Evolutionary conservation across 2,797 vertebrate species (phyloP).

Genomic region (Myoxocephalus aenaeus): DNA sequence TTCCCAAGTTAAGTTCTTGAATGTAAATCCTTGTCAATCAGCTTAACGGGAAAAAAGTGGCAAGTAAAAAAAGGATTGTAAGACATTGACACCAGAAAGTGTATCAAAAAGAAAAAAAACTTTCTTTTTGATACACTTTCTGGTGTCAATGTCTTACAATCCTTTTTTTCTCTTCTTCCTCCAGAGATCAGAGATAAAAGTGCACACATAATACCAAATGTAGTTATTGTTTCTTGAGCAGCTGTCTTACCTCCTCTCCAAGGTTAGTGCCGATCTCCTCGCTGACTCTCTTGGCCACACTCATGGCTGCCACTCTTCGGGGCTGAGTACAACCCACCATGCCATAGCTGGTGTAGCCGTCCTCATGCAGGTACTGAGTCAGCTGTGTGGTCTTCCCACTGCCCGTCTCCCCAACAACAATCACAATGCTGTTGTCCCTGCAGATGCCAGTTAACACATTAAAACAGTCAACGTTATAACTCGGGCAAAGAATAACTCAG

Average conservation of each 20-base stretch:
- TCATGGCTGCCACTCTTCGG: constrained; percentile 97
- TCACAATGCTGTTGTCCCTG: constrained; percentile 99
- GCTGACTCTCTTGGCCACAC: constrained; percentile 97
- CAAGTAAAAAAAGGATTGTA: no score
- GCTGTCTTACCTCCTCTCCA: constrained; percentile 93
- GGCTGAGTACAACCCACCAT: constrained; percentile 99
- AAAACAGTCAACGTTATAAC: not conserved
- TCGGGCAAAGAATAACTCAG: not conserved
- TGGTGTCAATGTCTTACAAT: not conserved
- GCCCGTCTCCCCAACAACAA: constrained; percentile 98
- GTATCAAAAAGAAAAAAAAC: no score
- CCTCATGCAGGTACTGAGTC: constrained; percentile 98
- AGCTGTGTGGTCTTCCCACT: constrained; percentile 99
- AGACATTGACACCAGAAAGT: no score
- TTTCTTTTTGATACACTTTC: not conserved
- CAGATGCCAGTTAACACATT: constrained; percentile 16
- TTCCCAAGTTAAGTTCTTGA: not conserved
- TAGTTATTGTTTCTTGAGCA: not conserved
- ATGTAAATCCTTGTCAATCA: not conserved
- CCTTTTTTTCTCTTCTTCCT: no score
- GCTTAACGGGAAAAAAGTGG: not conserved
- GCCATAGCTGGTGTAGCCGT: constrained; percentile 97
- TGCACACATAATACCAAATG: not conserved
- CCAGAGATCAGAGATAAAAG: not conserved
- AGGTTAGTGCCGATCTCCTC: constrained; percentile 95